Evolutionary conservation across 2,888 invertebrate genomes (phyloP).

Genomic region (Morpho achilles): DNA sequence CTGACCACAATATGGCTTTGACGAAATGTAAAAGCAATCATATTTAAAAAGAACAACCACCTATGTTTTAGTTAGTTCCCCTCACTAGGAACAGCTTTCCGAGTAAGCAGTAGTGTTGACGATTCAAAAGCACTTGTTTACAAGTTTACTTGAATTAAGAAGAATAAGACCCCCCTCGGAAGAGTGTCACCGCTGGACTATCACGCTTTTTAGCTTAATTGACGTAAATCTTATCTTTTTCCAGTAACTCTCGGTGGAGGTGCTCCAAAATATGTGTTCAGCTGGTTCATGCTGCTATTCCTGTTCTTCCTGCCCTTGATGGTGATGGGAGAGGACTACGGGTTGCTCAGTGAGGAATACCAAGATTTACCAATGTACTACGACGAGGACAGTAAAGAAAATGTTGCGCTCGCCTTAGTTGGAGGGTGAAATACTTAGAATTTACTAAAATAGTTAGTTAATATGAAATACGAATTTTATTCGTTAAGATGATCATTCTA

Average conservation of each 20-base stretch:
- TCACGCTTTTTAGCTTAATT: too few species aligned
- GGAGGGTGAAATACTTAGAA: constrained; percentile 37
- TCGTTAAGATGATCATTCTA: constrained; percentile 6
- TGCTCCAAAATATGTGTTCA: constrained; percentile 42
- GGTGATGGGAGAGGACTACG: constrained; percentile 45
- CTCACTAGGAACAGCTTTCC: too few species aligned
- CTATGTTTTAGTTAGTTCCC: too few species aligned
- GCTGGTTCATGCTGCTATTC: constrained; percentile 55
- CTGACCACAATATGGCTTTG: too few species aligned
- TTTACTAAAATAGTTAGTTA: constrained; percentile 3
- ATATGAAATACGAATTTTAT: constrained; percentile 16
- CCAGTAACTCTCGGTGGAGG: constrained; percentile 62
- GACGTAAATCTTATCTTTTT: constrained; percentile 30
- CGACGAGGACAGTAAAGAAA: constrained; percentile 32
- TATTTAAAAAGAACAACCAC: too few species aligned
- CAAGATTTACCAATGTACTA: constrained; percentile 33
- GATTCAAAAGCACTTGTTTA: too few species aligned
- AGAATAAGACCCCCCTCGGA: too few species aligned
- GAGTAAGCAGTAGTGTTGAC: too few species aligned
- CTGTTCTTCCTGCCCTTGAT: constrained; percentile 54
- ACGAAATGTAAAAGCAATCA: too few species aligned
- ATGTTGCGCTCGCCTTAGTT: constrained; percentile 38
- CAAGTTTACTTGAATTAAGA: too few species aligned
- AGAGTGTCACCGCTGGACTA: too few species aligned
- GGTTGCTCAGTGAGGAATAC: constrained; percentile 34